Evolutionary conservation across 2,888 invertebrate species (phyloP).

Genomic region (Caenorhabditis drosophilae): DNA sequence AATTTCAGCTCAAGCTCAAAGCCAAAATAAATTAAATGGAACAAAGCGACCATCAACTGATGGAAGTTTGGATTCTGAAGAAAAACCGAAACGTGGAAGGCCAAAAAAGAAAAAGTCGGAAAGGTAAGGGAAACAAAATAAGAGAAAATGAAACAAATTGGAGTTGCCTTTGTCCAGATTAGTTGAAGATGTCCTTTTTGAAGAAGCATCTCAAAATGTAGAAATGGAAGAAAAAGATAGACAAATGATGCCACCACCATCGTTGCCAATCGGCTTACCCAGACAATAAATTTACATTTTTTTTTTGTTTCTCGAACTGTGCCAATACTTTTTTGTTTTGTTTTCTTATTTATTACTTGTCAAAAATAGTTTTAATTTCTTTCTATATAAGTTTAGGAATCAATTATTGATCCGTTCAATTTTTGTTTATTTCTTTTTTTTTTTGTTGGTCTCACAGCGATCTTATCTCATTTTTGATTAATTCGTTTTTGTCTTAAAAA

Average conservation of each 20-base stretch:
- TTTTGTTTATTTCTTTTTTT: too few relatives aligned
- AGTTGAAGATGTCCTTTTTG: conserved; percentile 45
- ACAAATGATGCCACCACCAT: conserved; percentile 59
- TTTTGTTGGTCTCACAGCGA: conserved; percentile 2
- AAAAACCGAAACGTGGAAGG: conserved; percentile 49
- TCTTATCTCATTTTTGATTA: too few relatives aligned
- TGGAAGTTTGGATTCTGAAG: conserved; percentile 16
- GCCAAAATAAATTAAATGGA: conserved; percentile 4
- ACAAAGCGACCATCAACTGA: conserved; percentile 24
- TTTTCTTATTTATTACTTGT: conserved; percentile 3
- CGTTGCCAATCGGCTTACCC: conserved; percentile 44
- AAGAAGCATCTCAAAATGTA: conserved; percentile 37
- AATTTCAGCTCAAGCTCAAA: neutral
- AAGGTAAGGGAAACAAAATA: conserved; percentile 23
- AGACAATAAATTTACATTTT: conserved; percentile 2
- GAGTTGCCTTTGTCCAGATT: too few relatives aligned
- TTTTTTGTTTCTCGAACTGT: conserved; percentile 17
- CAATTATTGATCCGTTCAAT: too few relatives aligned
- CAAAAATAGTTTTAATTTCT: conserved; percentile 8
- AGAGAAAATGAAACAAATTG: neutral
- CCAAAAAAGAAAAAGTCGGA: conserved; percentile 55
- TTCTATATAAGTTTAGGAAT: conserved; percentile 6
- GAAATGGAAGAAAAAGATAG: conserved; percentile 54
- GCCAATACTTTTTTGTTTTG: neutral
- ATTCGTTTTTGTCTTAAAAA: too few relatives aligned